Percentiles rank a stretch among this genome's conserved stretches.
phyloP scores from a whole-genome alignment of 2,888 invertebrate genomes.

The Cheilosia impressa region DNA sequence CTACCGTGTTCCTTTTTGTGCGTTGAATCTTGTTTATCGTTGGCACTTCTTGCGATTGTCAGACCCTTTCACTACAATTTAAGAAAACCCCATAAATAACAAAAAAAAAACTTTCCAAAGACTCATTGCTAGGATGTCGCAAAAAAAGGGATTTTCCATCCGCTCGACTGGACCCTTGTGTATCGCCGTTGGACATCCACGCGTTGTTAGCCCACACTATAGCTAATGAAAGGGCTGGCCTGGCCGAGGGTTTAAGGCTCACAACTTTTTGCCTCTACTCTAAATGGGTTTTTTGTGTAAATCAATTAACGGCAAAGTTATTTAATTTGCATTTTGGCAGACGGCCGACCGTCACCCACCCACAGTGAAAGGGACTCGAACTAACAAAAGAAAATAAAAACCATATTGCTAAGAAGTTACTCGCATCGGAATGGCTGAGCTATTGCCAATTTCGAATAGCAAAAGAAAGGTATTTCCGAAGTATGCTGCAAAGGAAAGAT shows the following conservation, averaged over 20 bases:
- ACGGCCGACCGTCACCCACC: neutral
- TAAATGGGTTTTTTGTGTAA: conserved; percentile 61
- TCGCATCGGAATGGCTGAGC: conserved; percentile 4
- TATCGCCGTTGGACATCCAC: conserved; percentile 20
- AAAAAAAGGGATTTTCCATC: conserved; percentile 9
- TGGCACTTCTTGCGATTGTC: conserved; percentile 16
- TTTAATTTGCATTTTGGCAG: conserved; percentile 69
- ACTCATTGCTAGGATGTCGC: neutral
- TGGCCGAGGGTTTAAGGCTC: conserved; percentile 5
- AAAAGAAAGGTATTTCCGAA: conserved; percentile 13
- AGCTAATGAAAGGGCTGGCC: conserved; percentile 7
- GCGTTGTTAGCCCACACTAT: conserved; percentile 4
- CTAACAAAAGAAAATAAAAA: conserved; percentile 1
- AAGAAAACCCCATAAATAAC: neutral
- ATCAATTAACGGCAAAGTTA: conserved; percentile 73
- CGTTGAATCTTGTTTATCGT: conserved; percentile 37
- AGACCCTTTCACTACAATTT: neutral
- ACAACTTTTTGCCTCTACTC: conserved; percentile 35
- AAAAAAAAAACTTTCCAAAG: conserved; percentile 14
- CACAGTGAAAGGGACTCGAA: conserved; percentile 11
- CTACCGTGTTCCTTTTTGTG: conserved; percentile 1
- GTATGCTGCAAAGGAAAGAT: conserved; percentile 18
- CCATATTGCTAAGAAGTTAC: too few species aligned
- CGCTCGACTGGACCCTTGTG: neutral
- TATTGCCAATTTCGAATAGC: conserved; percentile 19